Evolutionary conservation across 2,113 vertebrate species (phyloP), one percentile per base, ranked within the genome.

Genomic region (Scomber japonicus): DNA sequence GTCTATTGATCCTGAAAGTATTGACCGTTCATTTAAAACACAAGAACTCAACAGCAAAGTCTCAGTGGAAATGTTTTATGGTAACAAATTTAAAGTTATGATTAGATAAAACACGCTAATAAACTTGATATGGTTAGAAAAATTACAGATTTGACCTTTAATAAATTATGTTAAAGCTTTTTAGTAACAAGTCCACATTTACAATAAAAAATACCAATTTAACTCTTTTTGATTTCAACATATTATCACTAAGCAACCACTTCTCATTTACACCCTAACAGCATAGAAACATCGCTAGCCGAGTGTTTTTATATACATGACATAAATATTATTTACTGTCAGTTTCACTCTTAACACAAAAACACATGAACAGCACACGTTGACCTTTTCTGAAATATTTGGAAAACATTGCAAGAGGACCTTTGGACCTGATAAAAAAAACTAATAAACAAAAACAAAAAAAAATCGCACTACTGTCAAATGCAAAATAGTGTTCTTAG

Each of bases 301-400:
- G 35, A 40, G 35, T 15, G 57, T 35, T 31, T 31, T 72, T 64
- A 80, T 11, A 44, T 13, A 60, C 35, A 69, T 40, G 2, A 84
- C 71, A 87, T 86, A 80, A 86, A 88, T 86, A 91, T 66, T 53
- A 85, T 88, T 84, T 75, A 89, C 75, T 86, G 51, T 15, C 49
- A 70, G 45, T 67, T 31, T 16, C 63, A 44, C 21, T 59, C 72
- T 27, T 81, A 67, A 81, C 21, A 84, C 66, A 75, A 63, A 16
- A 63, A 71, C 13, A 62, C 2, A 16, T 15, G 5, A 59, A 84
- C 21, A 66, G 67, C 45, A 87, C 40, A 70, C 70, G 61, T 76
- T 81, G 87, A 88, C 88, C 89, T 90, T 81, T 86, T 74, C 56
- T 68, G 71, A 85, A 87, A 86, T 83, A 75, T 87, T 71, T 77